Base-by-base conservation (phyloP, 2,113 vertebrate genomes). In the Pachyramphus minor region DNA sequence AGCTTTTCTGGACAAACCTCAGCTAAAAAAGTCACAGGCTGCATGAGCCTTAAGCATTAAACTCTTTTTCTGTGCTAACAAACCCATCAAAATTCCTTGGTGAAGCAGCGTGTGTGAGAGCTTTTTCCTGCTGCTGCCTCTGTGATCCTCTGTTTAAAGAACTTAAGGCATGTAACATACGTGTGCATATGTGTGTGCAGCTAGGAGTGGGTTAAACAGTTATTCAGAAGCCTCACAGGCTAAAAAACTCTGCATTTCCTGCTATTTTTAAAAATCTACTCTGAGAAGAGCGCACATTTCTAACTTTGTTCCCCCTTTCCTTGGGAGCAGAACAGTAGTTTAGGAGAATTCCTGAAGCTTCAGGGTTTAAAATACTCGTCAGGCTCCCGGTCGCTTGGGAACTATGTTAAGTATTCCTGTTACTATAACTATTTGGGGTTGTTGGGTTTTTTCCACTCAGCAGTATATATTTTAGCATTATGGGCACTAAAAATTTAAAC, bases 371-470 rank as follows among this genome's bases (percentile, higher is more conserved):
- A 96, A 97, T 95, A 92, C 83, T 92, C 67, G 14, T 84, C 90
- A 85, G 67, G 69, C 79, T 94, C 76, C 2, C 3, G 7, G 50
- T 93, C 79, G 0, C 91, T 95, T 94, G 94, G 88, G 94, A 97
- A 96, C 86, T 97, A 97, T 97, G 93, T 81, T 80, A 97, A 96
- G 85, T 52, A 97, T 96, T 97, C 78, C 79, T 87, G 92, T 81
- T 92, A 72, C 94, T 93, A 55, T 47, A 95, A 95, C 69, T 89
- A 87, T 93, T 79, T 72, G 50, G 77, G 35, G 63, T 69, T 89
- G 60, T 62, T 66, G 63, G 76, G 10, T 42, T 42, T 95, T 95
- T 86, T 5, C 64, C 81, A 81, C 62, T 83, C 90, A 64, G 12
- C 24, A 49, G 39, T 68, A 93, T 94, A 87, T 64, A 87, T 89